These are phyloP conservation scores for Corella eumyota DNA, from an alignment of 23 tunicate genomes.

Conservation along the genomic window DNA sequence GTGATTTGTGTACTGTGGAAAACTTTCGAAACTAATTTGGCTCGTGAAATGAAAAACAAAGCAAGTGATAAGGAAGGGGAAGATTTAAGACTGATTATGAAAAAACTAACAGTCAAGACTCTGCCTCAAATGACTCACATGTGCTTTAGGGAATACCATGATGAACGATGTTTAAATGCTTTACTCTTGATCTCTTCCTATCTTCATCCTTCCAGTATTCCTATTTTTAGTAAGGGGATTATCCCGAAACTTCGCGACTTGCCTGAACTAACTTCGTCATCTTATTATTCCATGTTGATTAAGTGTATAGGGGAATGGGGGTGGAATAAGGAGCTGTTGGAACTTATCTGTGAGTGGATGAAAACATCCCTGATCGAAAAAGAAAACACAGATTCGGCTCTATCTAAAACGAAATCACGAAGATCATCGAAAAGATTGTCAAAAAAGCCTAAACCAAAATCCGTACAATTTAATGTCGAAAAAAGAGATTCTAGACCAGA, in stretches of 20 bases:
- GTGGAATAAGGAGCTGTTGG: conserved; percentile 37
- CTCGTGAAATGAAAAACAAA: too few relatives aligned
- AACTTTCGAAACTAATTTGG: too few relatives aligned
- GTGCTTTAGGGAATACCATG: conserved; percentile 55
- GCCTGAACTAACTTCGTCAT: conserved; percentile 35
- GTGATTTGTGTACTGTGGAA: too few relatives aligned
- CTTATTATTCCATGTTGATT: conserved; percentile 44
- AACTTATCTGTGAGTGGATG: conserved; percentile 50
- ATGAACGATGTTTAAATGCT: conserved; percentile 51
- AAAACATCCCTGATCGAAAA: background rate
- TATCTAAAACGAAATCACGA: too few relatives aligned
- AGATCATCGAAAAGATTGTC: too few relatives aligned
- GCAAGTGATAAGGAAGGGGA: too few relatives aligned
- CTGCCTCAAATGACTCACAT: conserved; percentile 39
- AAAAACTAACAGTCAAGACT: too few relatives aligned
- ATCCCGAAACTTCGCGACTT: conserved; percentile 59
- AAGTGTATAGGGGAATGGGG: conserved; percentile 52
- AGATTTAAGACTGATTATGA: too few relatives aligned
- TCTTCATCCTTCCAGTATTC: conserved; percentile 4
- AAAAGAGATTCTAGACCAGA: too few relatives aligned
- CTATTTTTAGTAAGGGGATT: conserved; percentile 44
- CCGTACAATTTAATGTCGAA: too few relatives aligned
- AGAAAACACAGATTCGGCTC: background rate
- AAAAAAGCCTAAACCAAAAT: too few relatives aligned
- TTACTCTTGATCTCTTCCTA: conserved; percentile 34